These are phyloP conservation scores for Phenganax subtilis DNA, from an alignment of 92 coral and sea anemone genomes.

Conservation along the genomic window DNA sequence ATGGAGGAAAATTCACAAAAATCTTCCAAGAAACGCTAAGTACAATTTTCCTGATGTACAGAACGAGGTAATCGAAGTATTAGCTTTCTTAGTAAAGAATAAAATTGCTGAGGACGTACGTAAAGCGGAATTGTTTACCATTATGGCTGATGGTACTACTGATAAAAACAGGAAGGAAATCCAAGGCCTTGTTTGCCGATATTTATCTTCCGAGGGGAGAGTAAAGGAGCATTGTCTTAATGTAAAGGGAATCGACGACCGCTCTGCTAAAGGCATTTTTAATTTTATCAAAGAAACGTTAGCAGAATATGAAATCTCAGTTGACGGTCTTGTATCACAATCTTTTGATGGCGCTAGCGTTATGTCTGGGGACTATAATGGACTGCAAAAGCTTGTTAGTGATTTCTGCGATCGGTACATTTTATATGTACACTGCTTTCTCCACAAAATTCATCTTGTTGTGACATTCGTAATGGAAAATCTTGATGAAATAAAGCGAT, in stretches of 20 bases:
- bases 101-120: slow-evolving; percentile 21
- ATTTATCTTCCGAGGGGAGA: slow-evolving; percentile 19
- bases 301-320: slow-evolving; percentile 20
- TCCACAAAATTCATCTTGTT: slow-evolving; percentile 34
- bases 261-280: slow-evolving; percentile 31
- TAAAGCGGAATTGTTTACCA: slow-evolving; percentile 25
- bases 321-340: slow-evolving; percentile 33
- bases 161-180: slow-evolving; percentile 28
- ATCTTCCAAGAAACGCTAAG: slow-evolving; percentile 22
- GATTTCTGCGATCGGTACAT: slow-evolving; percentile 30
- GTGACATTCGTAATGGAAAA: slow-evolving; percentile 14
- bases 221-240: slow-evolving; percentile 27
- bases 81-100: slow-evolving; percentile 22
- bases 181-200: slow-evolving; percentile 34
- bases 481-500: slow-evolving; percentile 25
- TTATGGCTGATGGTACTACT: slow-evolving; percentile 25
- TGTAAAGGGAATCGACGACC: slow-evolving; percentile 30
- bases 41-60: slow-evolving; percentile 25
- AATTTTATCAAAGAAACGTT: slow-evolving; percentile 27
- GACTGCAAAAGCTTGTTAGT: slow-evolving; percentile 25
- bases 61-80: slow-evolving; percentile 23
- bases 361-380: slow-evolving; percentile 29
- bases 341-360: slow-evolving; percentile 33
- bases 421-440: slow-evolving; percentile 31
- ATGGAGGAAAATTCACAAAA: slow-evolving; percentile 24